These are phyloP conservation scores for Phytoseiulus persimilis DNA, from an alignment of 2,888 invertebrate genomes.

Conservation along the genomic window DNA sequence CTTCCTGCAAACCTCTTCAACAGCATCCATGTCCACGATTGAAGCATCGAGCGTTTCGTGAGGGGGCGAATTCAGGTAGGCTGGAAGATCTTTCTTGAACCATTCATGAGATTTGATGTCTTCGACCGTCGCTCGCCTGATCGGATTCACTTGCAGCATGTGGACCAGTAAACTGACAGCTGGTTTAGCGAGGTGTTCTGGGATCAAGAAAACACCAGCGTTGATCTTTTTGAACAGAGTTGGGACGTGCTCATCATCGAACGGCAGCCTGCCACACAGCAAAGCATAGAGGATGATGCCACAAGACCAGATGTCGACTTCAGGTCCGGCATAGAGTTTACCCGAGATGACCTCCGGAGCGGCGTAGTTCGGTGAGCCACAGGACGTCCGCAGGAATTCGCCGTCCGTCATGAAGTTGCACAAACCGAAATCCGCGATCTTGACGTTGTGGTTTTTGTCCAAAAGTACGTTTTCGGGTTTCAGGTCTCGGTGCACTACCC, in stretches of 20 bases:
- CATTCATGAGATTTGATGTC: slow-evolving; percentile 98
- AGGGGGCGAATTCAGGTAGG: slow-evolving; percentile 94
- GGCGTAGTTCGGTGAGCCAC: slow-evolving; percentile 98
- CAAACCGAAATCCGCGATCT: slow-evolving; percentile 81
- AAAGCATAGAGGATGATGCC: slow-evolving; percentile 96
- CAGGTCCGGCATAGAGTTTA: slow-evolving; percentile 96
- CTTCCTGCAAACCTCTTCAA: slow-evolving; percentile 64
- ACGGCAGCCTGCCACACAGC: slow-evolving; percentile 92
- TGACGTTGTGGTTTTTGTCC: slow-evolving; percentile 93
- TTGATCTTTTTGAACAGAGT: slow-evolving; percentile 98
- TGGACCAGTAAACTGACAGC: slow-evolving; percentile 87
- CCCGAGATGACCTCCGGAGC: slow-evolving; percentile 98
- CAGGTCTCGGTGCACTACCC: slow-evolving; percentile 96
- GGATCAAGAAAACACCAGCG: slow-evolving; percentile 94
- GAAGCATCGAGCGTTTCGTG: slow-evolving; percentile 90
- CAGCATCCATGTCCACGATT: slow-evolving; percentile 91
- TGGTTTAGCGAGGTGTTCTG: slow-evolving; percentile 88
- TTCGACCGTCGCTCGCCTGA: slow-evolving; percentile 91
- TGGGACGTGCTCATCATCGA: slow-evolving; percentile 98
- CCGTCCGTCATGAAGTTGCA: slow-evolving; percentile 99
- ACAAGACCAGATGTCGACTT: slow-evolving; percentile 99
- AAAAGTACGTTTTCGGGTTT: slow-evolving; percentile 94
- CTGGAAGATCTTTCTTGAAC: slow-evolving; percentile 94
- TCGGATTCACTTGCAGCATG: slow-evolving; percentile 95
- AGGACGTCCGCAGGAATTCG: slow-evolving; percentile 92